A percentile compares a stretch with the other conserved stretches of the same genome.
Conservation (phyloP, 1,140 invertebrate species). For the Portunus trituberculatus region DNA sequence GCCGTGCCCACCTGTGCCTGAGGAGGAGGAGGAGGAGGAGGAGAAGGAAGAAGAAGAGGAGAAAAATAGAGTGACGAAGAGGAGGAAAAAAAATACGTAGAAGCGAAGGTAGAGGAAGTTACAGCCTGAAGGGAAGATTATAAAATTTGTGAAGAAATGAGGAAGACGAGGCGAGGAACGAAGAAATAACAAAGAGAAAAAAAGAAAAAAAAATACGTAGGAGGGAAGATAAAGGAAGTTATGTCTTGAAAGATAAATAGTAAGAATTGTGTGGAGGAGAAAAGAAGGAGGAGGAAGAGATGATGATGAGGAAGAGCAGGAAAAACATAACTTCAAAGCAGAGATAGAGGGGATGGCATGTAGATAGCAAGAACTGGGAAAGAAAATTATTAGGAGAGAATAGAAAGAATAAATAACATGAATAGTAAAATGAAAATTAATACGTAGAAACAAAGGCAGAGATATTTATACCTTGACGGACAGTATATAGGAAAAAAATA, state of each 20-base stretch:
- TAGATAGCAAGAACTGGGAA: too few species aligned
- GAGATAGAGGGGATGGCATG: neutral
- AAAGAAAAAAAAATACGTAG: neutral
- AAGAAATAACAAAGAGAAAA: neutral
- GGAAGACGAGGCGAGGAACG: neutral
- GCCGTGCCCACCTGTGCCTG: neutral
- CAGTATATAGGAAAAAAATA: too few species aligned
- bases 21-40: neutral
- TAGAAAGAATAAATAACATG: too few species aligned
- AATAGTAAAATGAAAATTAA: too few species aligned
- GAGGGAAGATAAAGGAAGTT: neutral
- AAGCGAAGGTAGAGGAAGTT: neutral
- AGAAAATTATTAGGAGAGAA: too few species aligned
- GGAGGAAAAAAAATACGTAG: neutral
- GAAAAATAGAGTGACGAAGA: neutral
- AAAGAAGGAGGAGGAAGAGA: neutral
- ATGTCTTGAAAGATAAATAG: too few species aligned
- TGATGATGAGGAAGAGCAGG: neutral
- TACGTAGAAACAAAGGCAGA: too few species aligned
- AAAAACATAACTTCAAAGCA: neutral
- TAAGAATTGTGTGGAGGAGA: neutral
- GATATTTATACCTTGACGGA: too few species aligned
- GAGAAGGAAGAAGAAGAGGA: neutral
- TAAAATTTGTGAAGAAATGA: neutral
- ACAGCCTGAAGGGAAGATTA: neutral